Base-by-base conservation (phyloP, 2,888 invertebrate species). In the Leucania comma region DNA sequence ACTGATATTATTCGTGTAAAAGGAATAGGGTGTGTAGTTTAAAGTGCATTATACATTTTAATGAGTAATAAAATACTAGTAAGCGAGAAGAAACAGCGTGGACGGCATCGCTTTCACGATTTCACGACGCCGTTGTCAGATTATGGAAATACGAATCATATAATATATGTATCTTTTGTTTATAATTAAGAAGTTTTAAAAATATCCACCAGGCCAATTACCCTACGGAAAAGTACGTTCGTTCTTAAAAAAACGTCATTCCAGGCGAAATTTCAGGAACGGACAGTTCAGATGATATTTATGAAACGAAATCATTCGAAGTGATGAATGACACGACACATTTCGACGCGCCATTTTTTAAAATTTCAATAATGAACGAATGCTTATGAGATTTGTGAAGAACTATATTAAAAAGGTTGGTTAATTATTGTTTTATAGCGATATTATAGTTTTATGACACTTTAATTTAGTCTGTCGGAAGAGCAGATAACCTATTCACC, bases 81-180 rank as follows among this genome's bases (percentile, higher is more conserved):
- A 64, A 65, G 63, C 58, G 57, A 73, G 64, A 64, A 67, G 57
- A 61, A 53, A 65, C 57, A 56, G 59, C 54, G 67, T 68, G 60
- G 68, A 75, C 76, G 67, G 76, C 73, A 75, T 71, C 70, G 75
- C 82, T 86, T 86, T 86, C 86, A 80, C 83, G 80, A 85, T 83
- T 84, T 82, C 81, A 79, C 82, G 71, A 62, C 68, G 63, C 71
- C 62, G 57, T 48, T 38, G 60, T 50, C 35, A 69, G 54, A 68
- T 50, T 54, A 58, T 66, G 29, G 29, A 58, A 1, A 75, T 61
- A 60, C 38, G 26, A 68, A 64, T 63, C 32, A 59, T 54, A 68
- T 66, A 70, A 59, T 54, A 68, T 66, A 70, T 68, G 63, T n/a
- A 68, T 48, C 59, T 57, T 68, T 69, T 22, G 42, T 46, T 59